Conservation (phyloP, 2,797 vertebrate species). For the Semaprochilodus insignis region DNA sequence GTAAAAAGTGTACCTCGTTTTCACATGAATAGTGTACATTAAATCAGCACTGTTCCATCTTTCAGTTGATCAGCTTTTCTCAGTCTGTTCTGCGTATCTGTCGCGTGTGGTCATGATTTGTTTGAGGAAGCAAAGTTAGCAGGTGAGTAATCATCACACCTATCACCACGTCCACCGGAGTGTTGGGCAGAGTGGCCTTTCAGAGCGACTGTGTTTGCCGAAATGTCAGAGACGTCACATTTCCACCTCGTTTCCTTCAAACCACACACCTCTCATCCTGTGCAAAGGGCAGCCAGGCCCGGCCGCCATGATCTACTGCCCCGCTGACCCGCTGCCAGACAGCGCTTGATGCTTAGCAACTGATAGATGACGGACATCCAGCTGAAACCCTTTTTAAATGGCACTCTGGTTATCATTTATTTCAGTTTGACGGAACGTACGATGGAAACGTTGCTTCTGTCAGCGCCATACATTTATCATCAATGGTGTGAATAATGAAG, state of each 20-base stretch:
- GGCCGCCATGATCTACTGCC: constrained; percentile 36
- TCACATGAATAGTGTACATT: too few species aligned
- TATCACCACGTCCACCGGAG: constrained; percentile 37
- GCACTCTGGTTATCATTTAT: background rate
- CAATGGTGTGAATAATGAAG: too few species aligned
- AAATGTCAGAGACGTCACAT: constrained; percentile 65
- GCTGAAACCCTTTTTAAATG: background rate
- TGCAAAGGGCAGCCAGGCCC: constrained; percentile 48
- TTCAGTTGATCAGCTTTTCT: too few species aligned
- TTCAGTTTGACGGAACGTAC: background rate
- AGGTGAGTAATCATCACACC: constrained; percentile 38
- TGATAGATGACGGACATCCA: constrained; percentile 9
- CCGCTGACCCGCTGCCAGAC: constrained; percentile 34
- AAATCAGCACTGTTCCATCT: too few species aligned
- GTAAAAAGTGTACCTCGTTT: too few species aligned
- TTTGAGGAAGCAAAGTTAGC: constrained; percentile 15
- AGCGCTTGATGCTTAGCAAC: constrained; percentile 13
- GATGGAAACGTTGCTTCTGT: background rate
- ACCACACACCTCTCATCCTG: constrained; percentile 50
- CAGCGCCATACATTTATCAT: too few species aligned
- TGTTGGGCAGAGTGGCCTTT: constrained; percentile 55
- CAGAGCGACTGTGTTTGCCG: constrained; percentile 43
- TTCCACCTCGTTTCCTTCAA: constrained; percentile 56
- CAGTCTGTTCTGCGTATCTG: too few species aligned
- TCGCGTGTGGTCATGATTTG: background rate